Base-by-base conservation (phyloP, 2,797 vertebrate species). In the Spea hammondii region DNA sequence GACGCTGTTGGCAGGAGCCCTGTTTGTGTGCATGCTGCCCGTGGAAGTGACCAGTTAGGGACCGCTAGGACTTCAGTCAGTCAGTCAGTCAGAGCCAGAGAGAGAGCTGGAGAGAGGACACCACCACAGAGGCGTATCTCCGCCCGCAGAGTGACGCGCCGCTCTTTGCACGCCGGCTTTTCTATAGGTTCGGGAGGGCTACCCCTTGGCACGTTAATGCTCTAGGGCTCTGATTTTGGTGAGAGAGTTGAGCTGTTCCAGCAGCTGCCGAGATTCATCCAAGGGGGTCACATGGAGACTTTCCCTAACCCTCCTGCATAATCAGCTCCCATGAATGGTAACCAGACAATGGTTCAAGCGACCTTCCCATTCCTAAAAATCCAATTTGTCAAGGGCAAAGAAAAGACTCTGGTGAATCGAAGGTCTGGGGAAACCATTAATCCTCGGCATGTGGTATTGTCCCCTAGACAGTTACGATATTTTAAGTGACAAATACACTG, bases 401-500 rank as follows among this genome's bases (percentile, higher is more conserved):
- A 97, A 98, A 98, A 96, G 96, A 91, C 92, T 87, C 91, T 91
- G 91, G 91, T 91, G 94, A 97, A 98, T 96, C 95, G 97, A 96
- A 98, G 97, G 96, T 97, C 96, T 95, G 93, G 92, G 93, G 93
- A 90, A 90, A 92, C 94, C 96, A 98, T 98, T 98, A 98, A 99
- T 98, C 97, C 96, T 98, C 97, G 96, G 97, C 97, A 94, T 97
- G 97, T 94, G 95, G 93, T 94, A 97, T 99, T 98, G 95, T 98
- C 93, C 93, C 85, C 76, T 80, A 93, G 97, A 98, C 97, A 99
- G 96, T 96, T 97, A 96, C 96, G 96, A 99, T 97, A 98, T 98
- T 99, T 99, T 96, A 96, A 98, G 94, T 99, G 97, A 98, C 97
- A 99, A 97, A 97, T 96, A 94, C 95, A 96, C 96, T 95, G 97